Conservation (phyloP, 2,888 invertebrate species). For the Drosophila leonis region DNA sequence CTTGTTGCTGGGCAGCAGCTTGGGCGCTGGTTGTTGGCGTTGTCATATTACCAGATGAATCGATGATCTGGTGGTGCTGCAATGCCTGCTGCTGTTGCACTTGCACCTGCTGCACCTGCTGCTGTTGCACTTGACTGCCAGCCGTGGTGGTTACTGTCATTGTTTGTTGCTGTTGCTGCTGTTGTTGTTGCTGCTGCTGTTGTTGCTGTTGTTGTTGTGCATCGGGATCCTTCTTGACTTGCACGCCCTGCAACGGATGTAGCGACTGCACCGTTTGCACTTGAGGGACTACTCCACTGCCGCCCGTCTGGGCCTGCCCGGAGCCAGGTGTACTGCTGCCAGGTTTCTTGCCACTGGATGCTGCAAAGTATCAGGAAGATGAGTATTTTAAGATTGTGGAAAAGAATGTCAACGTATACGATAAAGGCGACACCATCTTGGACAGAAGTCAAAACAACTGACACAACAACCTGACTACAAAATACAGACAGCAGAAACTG, state of each 20-base stretch:
- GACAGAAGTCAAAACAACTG: constrained; percentile 20
- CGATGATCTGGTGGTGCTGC: constrained; percentile 85
- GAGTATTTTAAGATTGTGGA: constrained; percentile 16
- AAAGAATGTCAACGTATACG: constrained; percentile 24
- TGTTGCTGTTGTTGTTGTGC: constrained; percentile 75
- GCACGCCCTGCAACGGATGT: constrained; percentile 84
- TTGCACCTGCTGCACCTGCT: constrained; percentile 76
- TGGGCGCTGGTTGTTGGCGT: constrained; percentile 80
- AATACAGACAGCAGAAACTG: constrained; percentile 17
- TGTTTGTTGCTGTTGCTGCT: constrained; percentile 71
- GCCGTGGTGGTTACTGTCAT: constrained; percentile 67
- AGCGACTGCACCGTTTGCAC: constrained; percentile 85
- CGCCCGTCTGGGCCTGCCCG: constrained; percentile 50
- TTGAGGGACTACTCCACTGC: constrained; percentile 79
- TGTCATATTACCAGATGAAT: constrained; percentile 84
- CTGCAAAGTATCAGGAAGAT: constrained; percentile 50
- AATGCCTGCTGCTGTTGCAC: constrained; percentile 75
- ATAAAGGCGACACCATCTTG: constrained; percentile 33
- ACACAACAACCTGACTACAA: constrained; percentile 30
- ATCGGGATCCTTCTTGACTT: constrained; percentile 86
- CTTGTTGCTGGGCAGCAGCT: constrained; percentile 74
- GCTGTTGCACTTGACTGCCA: constrained; percentile 75
- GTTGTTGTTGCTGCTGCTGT: constrained; percentile 66
- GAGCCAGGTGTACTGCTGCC: constrained; percentile 58
- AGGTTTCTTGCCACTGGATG: constrained; percentile 72